Evolutionary conservation across 2,113 vertebrate genomes (phyloP).

Genomic region (Alosa alosa): DNA sequence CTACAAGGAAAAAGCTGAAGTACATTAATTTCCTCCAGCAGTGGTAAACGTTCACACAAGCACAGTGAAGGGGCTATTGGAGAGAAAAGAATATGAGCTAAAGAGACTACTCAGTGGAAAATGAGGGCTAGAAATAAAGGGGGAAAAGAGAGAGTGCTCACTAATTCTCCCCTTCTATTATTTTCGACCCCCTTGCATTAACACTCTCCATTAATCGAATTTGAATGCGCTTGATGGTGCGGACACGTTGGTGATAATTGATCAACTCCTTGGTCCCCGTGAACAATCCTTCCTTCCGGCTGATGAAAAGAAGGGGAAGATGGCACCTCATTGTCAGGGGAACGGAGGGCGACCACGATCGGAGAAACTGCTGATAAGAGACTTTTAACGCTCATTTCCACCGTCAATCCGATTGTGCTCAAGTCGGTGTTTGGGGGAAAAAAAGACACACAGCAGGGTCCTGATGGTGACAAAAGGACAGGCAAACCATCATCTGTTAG

Average conservation of each 20-base stretch:
- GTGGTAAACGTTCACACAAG: constrained; percentile 22
- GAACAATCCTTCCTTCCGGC: constrained; percentile 40
- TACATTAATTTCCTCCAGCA: not conserved
- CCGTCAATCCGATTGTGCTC: constrained; percentile 50
- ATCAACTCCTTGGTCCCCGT: constrained; percentile 48
- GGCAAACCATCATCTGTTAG: constrained; percentile 56
- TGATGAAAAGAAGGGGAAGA: constrained; percentile 37
- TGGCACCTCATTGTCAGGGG: constrained; percentile 40
- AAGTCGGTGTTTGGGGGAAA: constrained; percentile 29
- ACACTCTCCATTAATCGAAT: constrained; percentile 41
- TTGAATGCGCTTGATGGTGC: constrained; percentile 50
- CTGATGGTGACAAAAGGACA: constrained; percentile 43
- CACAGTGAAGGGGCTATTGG: not conserved
- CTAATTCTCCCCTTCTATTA: constrained; percentile 5
- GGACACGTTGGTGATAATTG: constrained; percentile 54
- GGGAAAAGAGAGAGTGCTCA: not conserved
- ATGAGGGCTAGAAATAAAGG: not conserved
- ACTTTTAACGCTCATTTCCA: constrained; percentile 49
- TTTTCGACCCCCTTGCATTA: not conserved
- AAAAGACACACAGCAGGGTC: constrained; percentile 22
- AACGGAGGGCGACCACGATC: constrained; percentile 25
- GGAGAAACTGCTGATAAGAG: constrained; percentile 51
- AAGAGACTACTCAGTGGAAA: not conserved
- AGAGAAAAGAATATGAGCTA: not conserved
- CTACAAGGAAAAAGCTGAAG: not conserved